Evolutionary conservation across 1,140 invertebrate species (phyloP).

Genomic region (Drosophila quadrilineata): DNA sequence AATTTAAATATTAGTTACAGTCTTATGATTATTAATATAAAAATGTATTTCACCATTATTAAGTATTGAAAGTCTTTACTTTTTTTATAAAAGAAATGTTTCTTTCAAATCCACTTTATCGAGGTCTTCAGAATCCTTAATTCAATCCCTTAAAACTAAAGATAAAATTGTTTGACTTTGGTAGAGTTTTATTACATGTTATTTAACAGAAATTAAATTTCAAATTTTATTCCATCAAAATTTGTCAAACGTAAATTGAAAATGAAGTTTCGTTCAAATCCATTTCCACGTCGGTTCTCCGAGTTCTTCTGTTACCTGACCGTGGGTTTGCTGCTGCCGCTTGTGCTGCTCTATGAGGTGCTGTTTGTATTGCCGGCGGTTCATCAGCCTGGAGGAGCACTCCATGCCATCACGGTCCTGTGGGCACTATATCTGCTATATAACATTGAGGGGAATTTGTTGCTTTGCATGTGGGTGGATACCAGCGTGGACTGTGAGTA

Average conservation of each 20-base stretch:
- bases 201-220: too few species aligned
- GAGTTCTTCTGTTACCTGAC: slow-evolving; percentile 48
- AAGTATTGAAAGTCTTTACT: too few species aligned
- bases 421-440: slow-evolving; percentile 84
- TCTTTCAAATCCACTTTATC: too few species aligned
- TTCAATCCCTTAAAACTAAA: too few species aligned
- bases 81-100: too few species aligned
- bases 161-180: too few species aligned
- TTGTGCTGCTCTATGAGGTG: slow-evolving; percentile 82
- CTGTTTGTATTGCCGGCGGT: slow-evolving; percentile 85
- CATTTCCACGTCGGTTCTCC: slow-evolving; percentile 28
- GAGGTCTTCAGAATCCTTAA: too few species aligned
- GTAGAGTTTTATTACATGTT: too few species aligned
- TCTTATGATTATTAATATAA: too few species aligned
- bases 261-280: slow-evolving; percentile 53
- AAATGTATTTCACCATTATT: too few species aligned
- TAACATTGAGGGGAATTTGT: slow-evolving; percentile 83
- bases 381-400: slow-evolving; percentile 76
- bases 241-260: not conserved
- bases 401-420: slow-evolving; percentile 80
- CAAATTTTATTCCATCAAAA: not conserved
- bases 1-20: too few species aligned
- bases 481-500: slow-evolving; percentile 56
- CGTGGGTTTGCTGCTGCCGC: slow-evolving; percentile 43
- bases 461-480: slow-evolving; percentile 65